Base-by-base conservation (phyloP, 1,140 invertebrate species). In the Cheumatopsyche charites region DNA sequence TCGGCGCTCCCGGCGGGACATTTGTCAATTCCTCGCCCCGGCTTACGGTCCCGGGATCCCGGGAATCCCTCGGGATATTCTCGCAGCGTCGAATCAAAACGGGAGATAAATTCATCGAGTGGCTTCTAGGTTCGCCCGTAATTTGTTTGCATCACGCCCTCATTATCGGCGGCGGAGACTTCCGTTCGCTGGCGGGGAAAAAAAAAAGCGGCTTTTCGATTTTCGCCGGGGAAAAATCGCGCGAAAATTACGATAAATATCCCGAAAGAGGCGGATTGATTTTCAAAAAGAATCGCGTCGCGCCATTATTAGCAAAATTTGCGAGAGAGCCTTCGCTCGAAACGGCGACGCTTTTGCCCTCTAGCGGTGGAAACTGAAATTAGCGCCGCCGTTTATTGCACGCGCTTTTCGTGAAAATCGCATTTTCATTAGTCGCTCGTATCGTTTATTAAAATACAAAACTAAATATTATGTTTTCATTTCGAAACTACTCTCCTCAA, bases 11-110 rank as follows among this genome's bases (percentile, higher is more conserved):
- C 25, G 43, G 49, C 42, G 58, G 13, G 61, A 52, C 61, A 69
- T 69, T 73, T 73, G 58, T 73, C 67, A 73, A 63, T 47, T 67
- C 23, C 25, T 25, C 15, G 29, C 26, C n/a, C 12, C n/a, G 49
- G 17, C 29, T 41, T 36, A 41, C 7, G 42, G 17, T 12, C 7
- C 23, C 67, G 67, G 43, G 12, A 42, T n/a, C 67, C 23, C 15
- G 47, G 17, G 47, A 21, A 17, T 45, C 49, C 17, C 43, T 23
- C 42, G 15, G 65, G n/a, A 67, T 47, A 13, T 49, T 15, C 15
- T 42, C 52, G 11, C 13, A 11, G 52, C 21, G 23, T 11, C 58
- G 58, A 62, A 62, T 62, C 58, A 62, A 62, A 62, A 62, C 58
- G 58, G 5, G 26, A 62, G 58, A 62, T 62, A 62, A 62, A 62